Percentiles rank a stretch among this genome's conserved stretches.
These are phyloP conservation scores for Chironomus tentans DNA, from an alignment of 2,888 invertebrate genomes.

Conservation along the genomic window DNA sequence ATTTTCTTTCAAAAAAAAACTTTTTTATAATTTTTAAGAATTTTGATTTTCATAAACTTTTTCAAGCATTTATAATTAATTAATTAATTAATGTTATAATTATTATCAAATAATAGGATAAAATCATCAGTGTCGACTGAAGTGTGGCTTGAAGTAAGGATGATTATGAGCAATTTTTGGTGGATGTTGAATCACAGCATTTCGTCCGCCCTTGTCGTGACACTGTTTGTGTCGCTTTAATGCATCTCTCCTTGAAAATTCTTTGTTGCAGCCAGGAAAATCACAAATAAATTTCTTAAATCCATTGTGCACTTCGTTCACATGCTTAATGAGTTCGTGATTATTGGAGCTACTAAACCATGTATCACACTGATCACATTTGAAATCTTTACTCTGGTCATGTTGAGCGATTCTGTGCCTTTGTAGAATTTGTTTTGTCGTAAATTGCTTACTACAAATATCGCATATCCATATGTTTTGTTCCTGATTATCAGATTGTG, in stretches of 20 bases:
- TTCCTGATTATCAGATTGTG: slow-evolving; percentile 16
- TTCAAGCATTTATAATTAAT: no score
- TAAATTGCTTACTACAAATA: slow-evolving; percentile 16
- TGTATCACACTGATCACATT: slow-evolving; percentile 19
- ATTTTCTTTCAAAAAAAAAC: no score
- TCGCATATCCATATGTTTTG: slow-evolving; percentile 18
- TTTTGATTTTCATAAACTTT: no score
- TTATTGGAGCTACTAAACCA: slow-evolving; percentile 19
- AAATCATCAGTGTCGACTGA: neutral
- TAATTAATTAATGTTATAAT: no score
- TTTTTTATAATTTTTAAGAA: no score
- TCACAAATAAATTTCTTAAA: slow-evolving; percentile 24
- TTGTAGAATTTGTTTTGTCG: slow-evolving; percentile 22
- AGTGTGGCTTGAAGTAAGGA: neutral
- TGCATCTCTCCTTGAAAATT: slow-evolving; percentile 22
- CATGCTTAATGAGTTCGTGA: slow-evolving; percentile 23
- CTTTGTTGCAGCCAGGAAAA: slow-evolving; percentile 13
- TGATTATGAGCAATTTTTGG: neutral
- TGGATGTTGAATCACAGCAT: neutral
- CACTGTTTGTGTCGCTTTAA: slow-evolving; percentile 11
- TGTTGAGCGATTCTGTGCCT: slow-evolving; percentile 14
- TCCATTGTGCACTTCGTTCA: slow-evolving; percentile 23
- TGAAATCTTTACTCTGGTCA: slow-evolving; percentile 21
- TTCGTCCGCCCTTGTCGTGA: neutral
- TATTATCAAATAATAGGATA: no score